Evolutionary conservation across 2,888 invertebrate species (phyloP).

Genomic region (Nymphalis urticae): DNA sequence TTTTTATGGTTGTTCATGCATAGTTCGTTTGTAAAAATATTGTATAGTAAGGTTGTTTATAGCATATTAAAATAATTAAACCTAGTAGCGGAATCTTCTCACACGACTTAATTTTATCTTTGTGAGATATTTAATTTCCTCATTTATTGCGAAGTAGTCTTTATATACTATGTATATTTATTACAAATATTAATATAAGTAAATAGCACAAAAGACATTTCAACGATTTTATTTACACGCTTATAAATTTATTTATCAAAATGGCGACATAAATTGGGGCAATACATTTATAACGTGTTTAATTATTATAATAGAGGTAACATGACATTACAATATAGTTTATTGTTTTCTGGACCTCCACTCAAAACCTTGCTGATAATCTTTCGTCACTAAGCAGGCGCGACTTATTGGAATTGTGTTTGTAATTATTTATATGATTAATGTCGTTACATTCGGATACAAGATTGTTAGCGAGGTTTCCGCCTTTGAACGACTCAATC

Average conservation of each 20-base stretch:
- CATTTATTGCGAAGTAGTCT: constrained; percentile 55
- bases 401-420: neutral
- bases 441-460: neutral
- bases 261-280: constrained; percentile 53
- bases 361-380: constrained; percentile 37
- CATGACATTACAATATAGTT: constrained; percentile 39
- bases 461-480: constrained; percentile 51
- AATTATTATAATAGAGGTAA: constrained; percentile 35
- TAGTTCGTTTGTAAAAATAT: constrained; percentile 72
- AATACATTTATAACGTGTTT: constrained; percentile 51
- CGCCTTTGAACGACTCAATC: constrained; percentile 63
- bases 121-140: constrained; percentile 50
- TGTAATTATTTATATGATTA: neutral
- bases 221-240: constrained; percentile 64
- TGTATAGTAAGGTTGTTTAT: constrained; percentile 43
- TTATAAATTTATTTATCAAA: constrained; percentile 64
- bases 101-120: constrained; percentile 49
- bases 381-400: constrained; percentile 11
- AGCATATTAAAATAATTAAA: constrained; percentile 38
- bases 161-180: constrained; percentile 68
- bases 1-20: constrained; percentile 66
- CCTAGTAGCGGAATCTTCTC: constrained; percentile 40
- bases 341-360: constrained; percentile 43
- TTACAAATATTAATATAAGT: constrained; percentile 64
- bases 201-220: constrained; percentile 76